Conservation (phyloP, 2,113 vertebrate genomes). For the Plecturocebus donacophilus region DNA sequence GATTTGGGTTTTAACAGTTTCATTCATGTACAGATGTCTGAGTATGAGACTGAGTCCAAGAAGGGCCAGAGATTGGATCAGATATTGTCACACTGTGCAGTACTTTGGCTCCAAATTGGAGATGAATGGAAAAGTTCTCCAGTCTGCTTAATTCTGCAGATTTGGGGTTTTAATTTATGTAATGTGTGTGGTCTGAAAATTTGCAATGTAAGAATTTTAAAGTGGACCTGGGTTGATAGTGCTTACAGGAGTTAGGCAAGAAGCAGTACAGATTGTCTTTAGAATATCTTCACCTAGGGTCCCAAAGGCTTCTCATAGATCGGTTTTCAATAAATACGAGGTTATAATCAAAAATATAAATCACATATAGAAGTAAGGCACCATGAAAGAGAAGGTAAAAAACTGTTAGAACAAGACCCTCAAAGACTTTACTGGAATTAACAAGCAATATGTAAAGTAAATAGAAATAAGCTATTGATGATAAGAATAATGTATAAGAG, state of each 20-base stretch:
- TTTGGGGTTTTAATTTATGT: background rate
- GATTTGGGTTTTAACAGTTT: background rate
- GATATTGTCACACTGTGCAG: background rate
- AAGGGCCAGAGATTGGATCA: background rate
- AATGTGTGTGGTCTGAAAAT: constrained; percentile 6
- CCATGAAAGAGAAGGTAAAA: background rate
- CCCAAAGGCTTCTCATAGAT: background rate
- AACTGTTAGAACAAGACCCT: background rate
- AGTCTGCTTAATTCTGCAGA: background rate
- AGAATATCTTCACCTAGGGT: background rate
- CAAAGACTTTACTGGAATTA: background rate
- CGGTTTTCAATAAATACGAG: background rate
- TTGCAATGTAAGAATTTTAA: background rate
- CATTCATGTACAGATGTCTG: background rate
- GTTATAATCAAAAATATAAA: background rate
- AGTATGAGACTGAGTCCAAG: background rate
- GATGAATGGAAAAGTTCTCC: background rate
- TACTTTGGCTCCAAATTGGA: background rate
- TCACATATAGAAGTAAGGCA: background rate
- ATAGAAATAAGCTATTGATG: background rate
- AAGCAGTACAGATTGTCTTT: background rate
- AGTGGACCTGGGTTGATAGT: background rate
- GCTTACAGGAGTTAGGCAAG: background rate
- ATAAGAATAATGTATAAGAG: background rate
- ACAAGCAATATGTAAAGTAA: background rate